These are phyloP conservation scores for Pan troglodytes DNA, from an alignment of 2,113 vertebrate species.

Conservation along the genomic window NHGRI_mPanTro3-v2.1_pri NC_086015.1:122338501-122339000, in stretches of 20 bases:
- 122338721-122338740: neutral
- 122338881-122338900: neutral
- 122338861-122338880: slow-evolving; percentile 13
- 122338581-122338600: neutral
- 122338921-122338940: neutral
- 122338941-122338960: neutral
- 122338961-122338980: slow-evolving; percentile 17
- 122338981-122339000: neutral
- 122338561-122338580: neutral
- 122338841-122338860: neutral
- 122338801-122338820: slow-evolving; percentile 12
- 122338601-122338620: neutral
- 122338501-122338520: neutral
- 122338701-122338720: neutral
- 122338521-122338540: neutral
- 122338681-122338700: neutral
- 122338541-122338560: neutral
- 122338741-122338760: neutral
- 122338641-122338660: neutral
- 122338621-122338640: neutral
- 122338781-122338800: neutral
- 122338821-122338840: slow-evolving; percentile 1
- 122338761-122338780: neutral
- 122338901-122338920: neutral
- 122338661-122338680: neutral